Percentiles rank a stretch among this genome's conserved stretches.
These are phyloP conservation scores for Chironomus tentans DNA, from an alignment of 2,888 invertebrate species.

Conservation along the genomic window DNA sequence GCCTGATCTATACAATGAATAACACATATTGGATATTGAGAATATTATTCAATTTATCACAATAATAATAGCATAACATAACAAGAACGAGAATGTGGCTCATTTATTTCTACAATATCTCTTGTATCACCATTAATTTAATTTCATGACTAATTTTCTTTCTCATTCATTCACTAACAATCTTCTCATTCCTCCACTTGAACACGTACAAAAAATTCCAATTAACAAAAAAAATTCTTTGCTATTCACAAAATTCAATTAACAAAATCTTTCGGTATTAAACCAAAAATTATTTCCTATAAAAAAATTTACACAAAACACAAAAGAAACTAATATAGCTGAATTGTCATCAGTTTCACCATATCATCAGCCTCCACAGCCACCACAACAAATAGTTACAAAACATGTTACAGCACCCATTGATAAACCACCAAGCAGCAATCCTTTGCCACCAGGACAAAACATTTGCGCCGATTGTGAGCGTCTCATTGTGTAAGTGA, in stretches of 20 bases:
- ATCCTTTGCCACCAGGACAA: constrained; percentile 74
- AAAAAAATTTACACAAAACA: background rate
- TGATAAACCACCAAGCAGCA: constrained; percentile 55
- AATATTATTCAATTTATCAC: too few relatives aligned
- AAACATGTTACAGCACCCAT: constrained; percentile 69
- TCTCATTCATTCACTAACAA: constrained; percentile 10
- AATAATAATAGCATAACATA: too few relatives aligned
- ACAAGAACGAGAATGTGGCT: too few relatives aligned
- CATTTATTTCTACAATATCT: too few relatives aligned
- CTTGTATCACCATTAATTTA: background rate
- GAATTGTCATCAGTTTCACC: constrained; percentile 7
- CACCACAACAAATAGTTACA: constrained; percentile 31
- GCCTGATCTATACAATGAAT: too few relatives aligned
- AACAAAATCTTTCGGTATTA: too few relatives aligned
- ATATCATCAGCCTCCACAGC: background rate
- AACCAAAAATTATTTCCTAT: background rate
- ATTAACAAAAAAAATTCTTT: background rate
- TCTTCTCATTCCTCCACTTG: constrained; percentile 31
- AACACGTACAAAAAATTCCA: constrained; percentile 19
- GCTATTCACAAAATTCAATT: background rate
- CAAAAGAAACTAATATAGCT: constrained; percentile 9
- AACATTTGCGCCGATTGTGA: constrained; percentile 97
- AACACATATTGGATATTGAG: too few relatives aligned
- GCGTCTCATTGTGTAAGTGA: constrained; percentile 92
- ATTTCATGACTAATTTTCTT: constrained; percentile 10